Evolutionary conservation across 1,140 invertebrate species (phyloP), one percentile per base, ranked within the genome.

Genomic region (Oedothorax gibbosus): DNA sequence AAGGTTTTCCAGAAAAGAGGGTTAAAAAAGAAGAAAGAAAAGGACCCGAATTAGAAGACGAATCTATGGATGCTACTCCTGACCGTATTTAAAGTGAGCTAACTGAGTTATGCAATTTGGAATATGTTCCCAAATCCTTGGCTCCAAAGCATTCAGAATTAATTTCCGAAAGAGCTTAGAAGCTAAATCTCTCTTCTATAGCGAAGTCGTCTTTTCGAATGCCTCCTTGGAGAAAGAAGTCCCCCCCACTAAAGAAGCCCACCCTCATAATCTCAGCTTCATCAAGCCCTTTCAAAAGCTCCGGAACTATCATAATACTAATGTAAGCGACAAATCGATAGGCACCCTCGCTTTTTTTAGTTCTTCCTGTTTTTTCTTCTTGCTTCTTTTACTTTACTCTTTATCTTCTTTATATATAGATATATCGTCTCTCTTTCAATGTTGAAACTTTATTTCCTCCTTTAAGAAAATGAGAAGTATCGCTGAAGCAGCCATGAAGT

Each of bases 101-200:
- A 85, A 85, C 83, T 85, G 83, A 85, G 83, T 85, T 85, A 85
- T 85, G 83, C 75, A 85, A 85, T 85, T 85, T 85, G 83, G 83
- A 85, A 85, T 77, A 85, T 71, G 75, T 85, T 85, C 83, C 64
- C 69, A 85, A 85, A 85, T 85, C 83, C 83, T 54, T 35, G 54
- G 75, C 73, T 77, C 64, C 83, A 54, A 78, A 85, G 83, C 83
- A 85, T 85, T 85, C 83, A 69, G 83, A 85, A 85, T 85, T 85
- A 85, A 85, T 85, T 85, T 85, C 83, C 73, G 83, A 85, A 82
- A 85, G 83, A 78, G 83, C 83, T 85, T 85, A 85, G 78, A 85
- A 77, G 83, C 83, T 85, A 85, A 85, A 85, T 85, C 83, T 85
- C 83, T 76, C 72, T 71, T 78, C 73, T 78, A 65, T 77, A 49